A percentile compares a stretch with the other conserved stretches of the same genome.
These are phyloP conservation scores for Rhopilema esculentum DNA, from an alignment of 30 jellyfish, hydroid and myxozoan genomes.

Conservation along the genomic window DNA sequence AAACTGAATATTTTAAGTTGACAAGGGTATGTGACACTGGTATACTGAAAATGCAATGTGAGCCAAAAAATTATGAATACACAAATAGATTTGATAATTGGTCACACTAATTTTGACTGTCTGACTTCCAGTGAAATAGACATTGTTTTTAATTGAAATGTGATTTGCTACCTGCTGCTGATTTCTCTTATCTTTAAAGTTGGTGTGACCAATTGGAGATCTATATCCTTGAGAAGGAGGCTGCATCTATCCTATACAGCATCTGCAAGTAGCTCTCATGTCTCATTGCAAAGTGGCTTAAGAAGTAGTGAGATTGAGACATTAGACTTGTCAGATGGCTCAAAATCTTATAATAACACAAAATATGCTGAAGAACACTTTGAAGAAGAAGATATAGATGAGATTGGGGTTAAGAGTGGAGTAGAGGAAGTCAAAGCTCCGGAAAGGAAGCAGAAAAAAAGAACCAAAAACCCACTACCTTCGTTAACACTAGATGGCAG, in stretches of 20 bases:
- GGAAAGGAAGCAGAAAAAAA: constrained; percentile 31
- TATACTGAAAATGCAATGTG: no score
- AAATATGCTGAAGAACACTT: constrained; percentile 29
- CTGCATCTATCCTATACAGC: neutral
- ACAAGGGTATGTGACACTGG: no score
- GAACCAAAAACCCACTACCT: constrained; percentile 41
- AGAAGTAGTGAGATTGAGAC: neutral
- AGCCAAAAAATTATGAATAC: no score
- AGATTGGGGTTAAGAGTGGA: neutral
- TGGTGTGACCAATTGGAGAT: neutral
- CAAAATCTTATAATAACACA: neutral
- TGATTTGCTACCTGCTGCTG: no score
- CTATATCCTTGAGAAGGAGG: neutral
- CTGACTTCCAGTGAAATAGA: no score
- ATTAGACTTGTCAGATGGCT: neutral
- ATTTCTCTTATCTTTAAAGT: neutral
- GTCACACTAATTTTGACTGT: no score
- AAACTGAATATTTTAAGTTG: no score
- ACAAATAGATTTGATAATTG: no score
- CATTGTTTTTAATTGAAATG: no score
- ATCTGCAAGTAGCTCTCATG: neutral
- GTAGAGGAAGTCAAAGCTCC: constrained; percentile 29
- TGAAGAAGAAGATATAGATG: constrained; percentile 17
- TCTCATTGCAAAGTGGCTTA: neutral
- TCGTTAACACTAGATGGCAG: constrained; percentile 58